Base-by-base conservation (phyloP, 2,797 vertebrate species). In the Borostomias antarcticus region DNA sequence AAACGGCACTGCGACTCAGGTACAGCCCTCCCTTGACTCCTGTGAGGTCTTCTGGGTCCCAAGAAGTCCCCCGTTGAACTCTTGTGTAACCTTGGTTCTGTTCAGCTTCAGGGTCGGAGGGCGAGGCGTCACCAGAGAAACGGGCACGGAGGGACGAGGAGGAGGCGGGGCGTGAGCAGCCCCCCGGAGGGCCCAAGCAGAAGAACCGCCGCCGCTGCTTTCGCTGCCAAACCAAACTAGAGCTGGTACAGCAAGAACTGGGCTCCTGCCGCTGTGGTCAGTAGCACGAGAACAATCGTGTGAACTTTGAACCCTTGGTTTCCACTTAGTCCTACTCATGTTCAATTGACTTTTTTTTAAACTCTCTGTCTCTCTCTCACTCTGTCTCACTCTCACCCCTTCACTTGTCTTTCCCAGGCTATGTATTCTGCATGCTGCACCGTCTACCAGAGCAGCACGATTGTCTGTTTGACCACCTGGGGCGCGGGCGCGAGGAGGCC, bases 201-300 rank as follows among this genome's bases (percentile, higher is more conserved):
- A 98, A 96, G 89, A 99, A 95, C 84, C 95, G 96, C 73, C 94
- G 96, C 73, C 95, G 97, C 72, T 99, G 97, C 89, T 97, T 93
- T 83, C 95, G 95, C 93, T 99, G 97, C 93, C 97, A 98, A 93
- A 96, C 93, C 89, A 98, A 97, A 91, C 94, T 99, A 88, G 97
- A 98, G 89, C 92, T 96, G 90, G 95, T 96, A 80, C 96, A 98
- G 90, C 95, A 97, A 91, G 95, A 98, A 67, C 85, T 98, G 91
- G 96, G 96, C 83, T 96, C 94, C 0, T 98, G 96, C 85, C 96
- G 95, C 87, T 98, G 96, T 30, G 96, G 96, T 98, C 73, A 93
- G 89, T 86, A 56, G 8, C 4, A 29, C 7, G 15, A 30, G 32
- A 56, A 23, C 9, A 3, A 25, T 10, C 11, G 1, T 9, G 0